These are phyloP conservation scores for Melitaea cinxia DNA, from an alignment of 1,140 invertebrate species.

Conservation along the genomic window DNA sequence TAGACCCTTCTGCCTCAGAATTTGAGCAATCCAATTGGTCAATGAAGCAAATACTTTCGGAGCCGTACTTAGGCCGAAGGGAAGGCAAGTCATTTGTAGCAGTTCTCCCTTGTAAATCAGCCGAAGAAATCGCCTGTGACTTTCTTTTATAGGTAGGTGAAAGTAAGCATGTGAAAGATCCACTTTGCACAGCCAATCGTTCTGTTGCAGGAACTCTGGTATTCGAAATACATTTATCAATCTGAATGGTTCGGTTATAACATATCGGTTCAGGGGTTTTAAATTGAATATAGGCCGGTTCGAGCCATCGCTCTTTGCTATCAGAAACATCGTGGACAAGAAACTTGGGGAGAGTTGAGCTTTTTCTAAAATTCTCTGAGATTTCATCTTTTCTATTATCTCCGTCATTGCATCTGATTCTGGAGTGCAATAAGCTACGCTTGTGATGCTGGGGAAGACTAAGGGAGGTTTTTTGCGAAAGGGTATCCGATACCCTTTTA, in stretches of 20 bases:
- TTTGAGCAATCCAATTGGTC: conserved; percentile 30
- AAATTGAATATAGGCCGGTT: conserved; percentile 53
- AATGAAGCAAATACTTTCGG: conserved; percentile 37
- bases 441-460: conserved; percentile 18
- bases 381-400: conserved; percentile 27
- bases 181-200: too few relatives aligned
- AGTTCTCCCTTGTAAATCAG: conserved; percentile 35
- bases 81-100: conserved; percentile 52
- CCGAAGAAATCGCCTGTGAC: conserved; percentile 49
- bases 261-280: conserved; percentile 40
- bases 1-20: conserved; percentile 23
- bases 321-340: conserved; percentile 54
- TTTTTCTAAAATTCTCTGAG: conserved; percentile 26
- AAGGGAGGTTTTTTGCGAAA: conserved; percentile 36
- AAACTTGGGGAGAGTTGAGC: conserved; percentile 42
- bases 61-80: conserved; percentile 40
- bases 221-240: conserved; percentile 31
- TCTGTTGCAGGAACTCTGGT: too few relatives aligned
- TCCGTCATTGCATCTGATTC: conserved; percentile 25
- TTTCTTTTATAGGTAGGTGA: conserved; percentile 42
- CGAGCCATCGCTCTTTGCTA: conserved; percentile 36
- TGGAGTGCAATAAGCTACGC: background rate
- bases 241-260: conserved; percentile 24
- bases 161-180: conserved; percentile 55
- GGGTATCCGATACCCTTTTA: conserved; percentile 45